These are phyloP conservation scores for Bucco capensis DNA, from an alignment of 2,113 vertebrate species.

Conservation along the genomic window DNA sequence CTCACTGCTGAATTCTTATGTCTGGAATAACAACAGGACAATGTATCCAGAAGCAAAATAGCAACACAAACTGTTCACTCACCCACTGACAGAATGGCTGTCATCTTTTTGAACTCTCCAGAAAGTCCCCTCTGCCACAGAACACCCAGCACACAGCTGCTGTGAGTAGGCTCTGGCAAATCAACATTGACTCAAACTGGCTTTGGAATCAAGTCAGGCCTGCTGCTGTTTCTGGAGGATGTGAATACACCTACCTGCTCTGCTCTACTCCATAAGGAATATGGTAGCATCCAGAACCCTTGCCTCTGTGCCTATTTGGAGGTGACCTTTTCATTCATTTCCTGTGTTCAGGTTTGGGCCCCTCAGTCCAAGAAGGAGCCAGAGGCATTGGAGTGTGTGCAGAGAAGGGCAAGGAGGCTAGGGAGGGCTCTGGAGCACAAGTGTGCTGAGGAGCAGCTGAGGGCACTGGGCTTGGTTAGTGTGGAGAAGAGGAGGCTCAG, in stretches of 20 bases:
- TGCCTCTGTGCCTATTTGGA: neutral
- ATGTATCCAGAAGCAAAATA: conserved; percentile 35
- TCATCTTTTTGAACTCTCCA: neutral
- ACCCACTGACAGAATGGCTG: neutral
- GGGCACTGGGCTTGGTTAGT: no score
- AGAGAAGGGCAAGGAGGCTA: no score
- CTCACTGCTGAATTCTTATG: neutral
- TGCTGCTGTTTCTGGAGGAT: conserved; percentile 36
- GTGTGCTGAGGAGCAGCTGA: no score
- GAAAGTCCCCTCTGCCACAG: neutral
- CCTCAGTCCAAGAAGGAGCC: no score
- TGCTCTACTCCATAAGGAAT: neutral
- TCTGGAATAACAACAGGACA: neutral
- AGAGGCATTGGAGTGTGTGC: no score
- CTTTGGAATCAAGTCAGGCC: conserved; percentile 49
- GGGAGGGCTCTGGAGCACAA: no score
- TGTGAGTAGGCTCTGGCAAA: conserved; percentile 50
- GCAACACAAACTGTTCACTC: neutral
- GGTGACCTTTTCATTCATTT: conserved; percentile 1
- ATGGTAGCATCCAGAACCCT: neutral
- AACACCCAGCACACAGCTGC: conserved; percentile 17
- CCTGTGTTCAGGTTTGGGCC: no score
- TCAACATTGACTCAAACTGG: conserved; percentile 40
- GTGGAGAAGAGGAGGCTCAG: no score
- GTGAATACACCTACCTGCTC: conserved; percentile 27